phyloP scores from a whole-genome alignment of 2,113 vertebrate species.

The Empidonax alnorum region DNA sequence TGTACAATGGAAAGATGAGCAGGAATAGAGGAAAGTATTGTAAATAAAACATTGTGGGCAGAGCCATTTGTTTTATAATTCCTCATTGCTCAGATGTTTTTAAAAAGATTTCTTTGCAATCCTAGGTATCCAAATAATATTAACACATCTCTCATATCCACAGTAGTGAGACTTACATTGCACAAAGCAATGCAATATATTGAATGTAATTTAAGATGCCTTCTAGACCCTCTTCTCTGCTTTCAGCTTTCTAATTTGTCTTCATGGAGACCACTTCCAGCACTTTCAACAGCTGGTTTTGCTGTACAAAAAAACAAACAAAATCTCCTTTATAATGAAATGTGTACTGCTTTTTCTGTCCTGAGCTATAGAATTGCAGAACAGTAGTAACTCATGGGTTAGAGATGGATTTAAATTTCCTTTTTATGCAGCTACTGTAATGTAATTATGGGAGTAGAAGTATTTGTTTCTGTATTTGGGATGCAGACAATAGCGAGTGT shows the following conservation, averaged over 20 bases:
- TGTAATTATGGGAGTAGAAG: neutral
- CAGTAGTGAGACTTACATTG: neutral
- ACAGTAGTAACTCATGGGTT: neutral
- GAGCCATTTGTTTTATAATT: conserved; percentile 1
- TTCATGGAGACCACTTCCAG: neutral
- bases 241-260: neutral
- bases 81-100: neutral
- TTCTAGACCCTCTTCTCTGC: neutral
- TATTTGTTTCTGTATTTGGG: neutral
- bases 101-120: neutral
- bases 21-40: neutral
- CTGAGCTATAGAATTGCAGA: neutral
- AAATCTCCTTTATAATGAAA: neutral
- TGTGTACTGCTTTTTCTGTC: neutral
- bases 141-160: neutral
- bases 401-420: neutral
- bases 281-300: neutral
- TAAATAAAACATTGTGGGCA: neutral
- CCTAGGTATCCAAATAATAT: neutral
- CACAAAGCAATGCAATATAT: neutral
- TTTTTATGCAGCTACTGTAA: neutral
- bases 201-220: neutral
- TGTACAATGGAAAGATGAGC: neutral
- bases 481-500: neutral
- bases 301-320: neutral